Percentiles rank a stretch among this genome's conserved stretches.
phyloP scores from a whole-genome alignment of 2,113 vertebrate genomes.

The Anhinga anhinga region DNA sequence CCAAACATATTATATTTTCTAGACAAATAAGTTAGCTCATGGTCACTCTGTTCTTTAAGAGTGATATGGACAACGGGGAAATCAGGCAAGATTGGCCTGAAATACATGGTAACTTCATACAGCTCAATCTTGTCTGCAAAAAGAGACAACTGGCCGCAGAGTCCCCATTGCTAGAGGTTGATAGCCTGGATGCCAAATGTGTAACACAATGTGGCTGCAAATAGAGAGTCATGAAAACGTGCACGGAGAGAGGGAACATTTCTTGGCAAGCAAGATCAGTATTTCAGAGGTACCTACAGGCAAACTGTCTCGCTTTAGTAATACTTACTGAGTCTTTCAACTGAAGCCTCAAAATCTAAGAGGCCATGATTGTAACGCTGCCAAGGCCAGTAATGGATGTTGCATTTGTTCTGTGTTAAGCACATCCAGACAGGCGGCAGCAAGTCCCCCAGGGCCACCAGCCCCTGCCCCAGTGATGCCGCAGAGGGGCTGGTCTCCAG shows the following conservation, averaged over 20 bases:
- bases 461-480: accelerated
- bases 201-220: not conserved
- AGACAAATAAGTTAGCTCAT: not conserved
- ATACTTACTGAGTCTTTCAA: not conserved
- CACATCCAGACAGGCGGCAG: not conserved
- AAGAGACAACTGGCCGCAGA: not conserved
- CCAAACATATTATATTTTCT: not conserved
- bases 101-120: not conserved
- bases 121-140: not conserved
- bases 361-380: accelerated
- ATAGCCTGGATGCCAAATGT: not conserved
- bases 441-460: not conserved
- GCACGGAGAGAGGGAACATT: not conserved
- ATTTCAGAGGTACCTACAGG: not conserved
- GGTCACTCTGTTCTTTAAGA: not conserved
- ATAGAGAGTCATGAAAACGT: not conserved
- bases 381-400: not conserved
- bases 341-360: not conserved
- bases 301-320: accelerated
- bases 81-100: not conserved
- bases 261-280: not conserved
- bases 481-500: not conserved
- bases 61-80: not conserved
- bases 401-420: not conserved
- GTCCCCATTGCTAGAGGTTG: not conserved